phyloP scores from a whole-genome alignment of 2,888 invertebrate species.

The Catocala sponsa region DNA sequence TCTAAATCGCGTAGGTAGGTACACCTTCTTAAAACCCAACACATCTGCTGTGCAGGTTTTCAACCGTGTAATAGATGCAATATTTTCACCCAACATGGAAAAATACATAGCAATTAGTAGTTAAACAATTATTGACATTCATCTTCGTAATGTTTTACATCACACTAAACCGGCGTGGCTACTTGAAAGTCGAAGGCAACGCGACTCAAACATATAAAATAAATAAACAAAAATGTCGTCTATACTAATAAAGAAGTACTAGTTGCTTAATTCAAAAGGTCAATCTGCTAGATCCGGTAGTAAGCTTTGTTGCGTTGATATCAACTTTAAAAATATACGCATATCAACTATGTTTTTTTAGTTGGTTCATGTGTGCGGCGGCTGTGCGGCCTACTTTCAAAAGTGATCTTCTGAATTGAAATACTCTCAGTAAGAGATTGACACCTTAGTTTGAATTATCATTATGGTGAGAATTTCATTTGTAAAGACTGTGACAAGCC shows the following conservation, averaged over 20 bases:
- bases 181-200: constrained; percentile 37
- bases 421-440: too few relatives aligned
- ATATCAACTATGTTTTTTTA: too few relatives aligned
- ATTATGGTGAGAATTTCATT: too few relatives aligned
- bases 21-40: too few relatives aligned
- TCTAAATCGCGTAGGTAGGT: too few relatives aligned
- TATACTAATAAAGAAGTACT: constrained; percentile 30
- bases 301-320: constrained; percentile 9
- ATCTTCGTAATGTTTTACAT: constrained; percentile 18
- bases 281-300: constrained; percentile 31
- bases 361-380: too few relatives aligned
- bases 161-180: constrained; percentile 20
- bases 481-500: too few relatives aligned
- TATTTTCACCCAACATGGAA: background rate
- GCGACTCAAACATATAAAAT: constrained; percentile 33
- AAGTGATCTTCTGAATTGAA: too few relatives aligned
- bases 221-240: constrained; percentile 41
- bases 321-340: background rate
- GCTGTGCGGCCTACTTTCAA: too few relatives aligned
- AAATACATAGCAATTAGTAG: background rate
- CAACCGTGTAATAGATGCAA: background rate
- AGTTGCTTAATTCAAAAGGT: constrained; percentile 44
- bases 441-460: too few relatives aligned
- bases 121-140: constrained; percentile 1
- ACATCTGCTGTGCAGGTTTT: background rate